Percentiles rank a stretch among this genome's conserved stretches.
Evolutionary conservation across 2,113 vertebrate genomes (phyloP).

Genomic region (Cnemophilus loriae): DNA sequence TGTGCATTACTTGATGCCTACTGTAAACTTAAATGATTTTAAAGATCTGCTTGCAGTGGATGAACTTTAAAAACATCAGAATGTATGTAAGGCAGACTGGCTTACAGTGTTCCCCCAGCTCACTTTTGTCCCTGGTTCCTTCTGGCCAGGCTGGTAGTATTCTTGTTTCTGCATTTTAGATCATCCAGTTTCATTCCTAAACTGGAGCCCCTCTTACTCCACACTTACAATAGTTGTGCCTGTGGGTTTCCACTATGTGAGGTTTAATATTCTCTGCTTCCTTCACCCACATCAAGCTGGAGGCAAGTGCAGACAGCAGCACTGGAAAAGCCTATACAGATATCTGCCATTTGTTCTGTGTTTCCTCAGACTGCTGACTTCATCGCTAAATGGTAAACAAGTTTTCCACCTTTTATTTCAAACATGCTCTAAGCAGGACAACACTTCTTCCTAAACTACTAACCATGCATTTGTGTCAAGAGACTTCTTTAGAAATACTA

Average conservation of each 20-base stretch:
- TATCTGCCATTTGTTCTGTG: not conserved
- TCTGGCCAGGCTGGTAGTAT: not conserved
- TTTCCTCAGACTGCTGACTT: conserved; percentile 12
- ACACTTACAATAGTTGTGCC: not conserved
- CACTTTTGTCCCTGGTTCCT: not conserved
- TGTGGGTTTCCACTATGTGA: not conserved
- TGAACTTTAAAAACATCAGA: not conserved
- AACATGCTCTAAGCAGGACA: not conserved
- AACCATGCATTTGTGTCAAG: not conserved
- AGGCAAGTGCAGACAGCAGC: not conserved
- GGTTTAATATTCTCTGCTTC: not conserved
- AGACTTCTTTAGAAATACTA: not conserved
- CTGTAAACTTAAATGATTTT: not conserved
- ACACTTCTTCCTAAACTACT: not conserved
- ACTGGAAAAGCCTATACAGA: not conserved
- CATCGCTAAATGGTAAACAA: not conserved
- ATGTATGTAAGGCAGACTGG: not conserved
- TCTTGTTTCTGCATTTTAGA: not conserved
- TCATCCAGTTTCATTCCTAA: not conserved
- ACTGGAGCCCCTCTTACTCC: not conserved
- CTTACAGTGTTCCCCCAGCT: not conserved
- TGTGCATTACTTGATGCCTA: not conserved
- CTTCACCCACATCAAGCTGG: not conserved
- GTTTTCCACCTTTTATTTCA: conserved; percentile 18
- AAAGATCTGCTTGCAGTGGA: not conserved